These are phyloP conservation scores for Argyrosomus japonicus DNA, from an alignment of 2,113 vertebrate genomes.

Conservation along the genomic window DNA sequence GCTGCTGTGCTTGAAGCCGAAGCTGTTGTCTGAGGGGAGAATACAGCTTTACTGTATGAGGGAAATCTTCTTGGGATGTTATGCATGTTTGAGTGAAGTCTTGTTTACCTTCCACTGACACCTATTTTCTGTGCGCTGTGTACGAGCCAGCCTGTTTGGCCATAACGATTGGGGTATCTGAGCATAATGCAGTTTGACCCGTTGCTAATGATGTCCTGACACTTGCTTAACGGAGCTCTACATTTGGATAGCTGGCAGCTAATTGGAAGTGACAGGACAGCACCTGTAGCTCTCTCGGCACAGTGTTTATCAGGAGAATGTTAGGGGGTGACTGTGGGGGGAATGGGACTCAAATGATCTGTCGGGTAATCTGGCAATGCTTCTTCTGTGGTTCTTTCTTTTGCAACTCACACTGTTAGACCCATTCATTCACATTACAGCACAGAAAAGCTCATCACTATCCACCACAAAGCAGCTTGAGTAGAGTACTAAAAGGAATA, in stretches of 20 bases:
- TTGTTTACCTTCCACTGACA: slow-evolving; percentile 58
- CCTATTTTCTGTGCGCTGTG: slow-evolving; percentile 18
- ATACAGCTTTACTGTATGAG: neutral
- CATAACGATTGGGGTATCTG: slow-evolving; percentile 59
- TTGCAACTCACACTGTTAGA: neutral
- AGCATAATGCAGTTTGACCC: slow-evolving; percentile 81
- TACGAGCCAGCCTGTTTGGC: slow-evolving; percentile 43
- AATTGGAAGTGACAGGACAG: slow-evolving; percentile 75
- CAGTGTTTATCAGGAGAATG: slow-evolving; percentile 48
- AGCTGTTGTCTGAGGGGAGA: slow-evolving; percentile 26
- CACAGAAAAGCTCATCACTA: neutral
- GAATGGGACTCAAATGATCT: slow-evolving; percentile 14
- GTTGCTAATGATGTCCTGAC: slow-evolving; percentile 78
- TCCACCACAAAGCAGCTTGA: neutral
- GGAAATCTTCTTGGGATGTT: neutral
- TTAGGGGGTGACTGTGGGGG: slow-evolving; percentile 29
- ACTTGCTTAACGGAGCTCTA: slow-evolving; percentile 69
- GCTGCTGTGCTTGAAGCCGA: neutral
- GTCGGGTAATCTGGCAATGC: neutral
- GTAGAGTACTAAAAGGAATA: neutral
- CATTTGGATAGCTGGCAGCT: slow-evolving; percentile 52
- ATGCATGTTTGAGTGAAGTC: slow-evolving; percentile 54
- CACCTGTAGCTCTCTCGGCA: slow-evolving; percentile 58
- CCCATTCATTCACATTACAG: neutral
- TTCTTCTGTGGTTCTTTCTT: neutral